A percentile compares a stretch with the other conserved stretches of the same genome.
These are phyloP conservation scores for Mythimna vitellina DNA, from an alignment of 2,888 invertebrate species.

Conservation along the genomic window DNA sequence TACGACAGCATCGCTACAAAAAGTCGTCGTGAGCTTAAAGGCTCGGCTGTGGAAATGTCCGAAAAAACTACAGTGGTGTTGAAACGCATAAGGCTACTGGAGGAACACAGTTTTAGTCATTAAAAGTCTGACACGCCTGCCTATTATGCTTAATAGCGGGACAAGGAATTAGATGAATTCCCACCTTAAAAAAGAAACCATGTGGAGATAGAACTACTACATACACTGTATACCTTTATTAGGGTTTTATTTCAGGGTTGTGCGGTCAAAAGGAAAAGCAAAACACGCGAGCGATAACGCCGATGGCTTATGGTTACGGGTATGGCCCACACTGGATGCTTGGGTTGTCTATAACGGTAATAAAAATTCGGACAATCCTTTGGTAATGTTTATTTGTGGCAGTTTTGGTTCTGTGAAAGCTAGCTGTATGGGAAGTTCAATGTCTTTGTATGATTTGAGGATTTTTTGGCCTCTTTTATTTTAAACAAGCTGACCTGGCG, in stretches of 20 bases:
- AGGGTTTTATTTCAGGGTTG: conserved; percentile 46
- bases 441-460: conserved; percentile 1
- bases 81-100: too few relatives aligned
- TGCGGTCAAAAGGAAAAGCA: conserved; percentile 49
- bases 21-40: too few relatives aligned
- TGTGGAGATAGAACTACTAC: not conserved
- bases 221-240: conserved; percentile 21
- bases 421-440: not conserved
- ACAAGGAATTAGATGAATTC: too few relatives aligned
- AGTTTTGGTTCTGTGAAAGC: conserved; percentile 27
- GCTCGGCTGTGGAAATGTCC: too few relatives aligned
- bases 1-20: too few relatives aligned
- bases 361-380: conserved; percentile 60
- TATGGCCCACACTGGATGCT: conserved; percentile 38
- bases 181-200: not conserved
- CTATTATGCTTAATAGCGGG: too few relatives aligned
- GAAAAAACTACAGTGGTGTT: too few relatives aligned
- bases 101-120: too few relatives aligned
- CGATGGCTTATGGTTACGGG: conserved; percentile 50
- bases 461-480: not conserved
- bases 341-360: conserved; percentile 50
- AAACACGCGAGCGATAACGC: conserved; percentile 58
- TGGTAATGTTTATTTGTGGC: conserved; percentile 47
- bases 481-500: too few relatives aligned
- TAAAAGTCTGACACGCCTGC: too few relatives aligned